Evolutionary conservation across 2,113 vertebrate species (phyloP).

Genomic region (Aphyosemion australe): DNA sequence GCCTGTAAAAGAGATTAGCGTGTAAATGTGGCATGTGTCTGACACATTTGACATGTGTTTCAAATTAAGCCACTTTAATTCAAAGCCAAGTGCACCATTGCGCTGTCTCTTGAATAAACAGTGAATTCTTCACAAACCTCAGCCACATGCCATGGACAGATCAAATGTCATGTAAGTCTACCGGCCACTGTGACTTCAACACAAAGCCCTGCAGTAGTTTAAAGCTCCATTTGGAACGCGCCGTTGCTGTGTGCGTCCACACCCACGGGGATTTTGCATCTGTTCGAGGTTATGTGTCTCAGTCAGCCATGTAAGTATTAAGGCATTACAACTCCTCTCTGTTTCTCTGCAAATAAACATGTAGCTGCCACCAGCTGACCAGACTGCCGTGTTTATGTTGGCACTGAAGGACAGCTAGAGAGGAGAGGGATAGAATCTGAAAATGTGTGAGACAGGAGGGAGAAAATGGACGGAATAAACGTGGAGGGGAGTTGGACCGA

Average conservation of each 20-base stretch:
- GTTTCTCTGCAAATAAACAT: constrained; percentile 68
- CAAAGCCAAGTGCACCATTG: constrained; percentile 42
- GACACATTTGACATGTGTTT: constrained; percentile 59
- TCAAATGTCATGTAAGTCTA: constrained; percentile 34
- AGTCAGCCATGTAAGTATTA: constrained; percentile 48
- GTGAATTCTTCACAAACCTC: constrained; percentile 28
- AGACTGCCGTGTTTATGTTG: constrained; percentile 62
- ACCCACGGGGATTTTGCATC: constrained; percentile 36
- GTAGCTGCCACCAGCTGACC: constrained; percentile 46
- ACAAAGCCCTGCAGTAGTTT: constrained; percentile 13
- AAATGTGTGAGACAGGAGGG: constrained; percentile 2
- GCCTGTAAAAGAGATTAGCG: constrained; percentile 29
- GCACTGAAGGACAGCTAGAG: constrained; percentile 23
- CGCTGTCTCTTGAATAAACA: constrained; percentile 46
- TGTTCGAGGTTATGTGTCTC: constrained; percentile 40
- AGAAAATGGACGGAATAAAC: constrained; percentile 2
- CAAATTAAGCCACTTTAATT: constrained; percentile 56
- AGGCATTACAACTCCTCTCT: constrained; percentile 62
- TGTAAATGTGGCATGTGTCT: constrained; percentile 46
- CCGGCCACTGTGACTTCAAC: constrained; percentile 25
- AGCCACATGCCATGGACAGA: constrained; percentile 31
- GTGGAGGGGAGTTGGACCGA: constrained; percentile 6
- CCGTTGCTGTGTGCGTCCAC: constrained; percentile 10
- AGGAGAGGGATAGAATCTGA: constrained; percentile 8
- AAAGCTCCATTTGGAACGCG: constrained; percentile 17